A percentile compares a stretch with the other conserved stretches of the same genome.
These are phyloP conservation scores for Agapornis canus DNA, from an alignment of 2,797 vertebrate genomes.

Conservation along the genomic window DNA sequence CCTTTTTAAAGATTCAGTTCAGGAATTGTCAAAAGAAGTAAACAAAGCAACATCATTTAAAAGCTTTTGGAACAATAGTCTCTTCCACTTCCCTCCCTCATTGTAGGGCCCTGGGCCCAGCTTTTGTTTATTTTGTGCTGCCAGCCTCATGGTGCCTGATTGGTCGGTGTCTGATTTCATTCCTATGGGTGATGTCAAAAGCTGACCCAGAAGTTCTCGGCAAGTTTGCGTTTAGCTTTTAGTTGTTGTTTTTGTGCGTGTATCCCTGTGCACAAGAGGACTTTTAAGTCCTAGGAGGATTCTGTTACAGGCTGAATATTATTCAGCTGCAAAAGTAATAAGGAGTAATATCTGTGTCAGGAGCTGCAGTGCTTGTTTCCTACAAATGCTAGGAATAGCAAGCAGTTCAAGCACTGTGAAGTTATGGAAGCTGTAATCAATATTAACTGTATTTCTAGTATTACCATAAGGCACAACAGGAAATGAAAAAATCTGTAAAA, in stretches of 20 bases:
- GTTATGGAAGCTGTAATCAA: slow-evolving; percentile 17
- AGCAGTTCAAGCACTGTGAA: neutral
- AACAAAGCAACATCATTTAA: slow-evolving; percentile 61
- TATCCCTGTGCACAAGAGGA: slow-evolving; percentile 47
- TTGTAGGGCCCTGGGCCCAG: slow-evolving; percentile 56
- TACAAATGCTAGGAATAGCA: neutral
- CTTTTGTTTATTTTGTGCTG: slow-evolving; percentile 69
- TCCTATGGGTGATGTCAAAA: slow-evolving; percentile 56
- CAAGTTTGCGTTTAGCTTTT: slow-evolving; percentile 44
- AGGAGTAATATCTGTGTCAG: slow-evolving; percentile 32
- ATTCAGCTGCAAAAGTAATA: slow-evolving; percentile 51
- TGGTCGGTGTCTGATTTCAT: slow-evolving; percentile 70
- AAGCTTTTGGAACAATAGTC: slow-evolving; percentile 67
- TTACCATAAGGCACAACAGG: neutral
- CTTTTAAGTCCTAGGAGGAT: slow-evolving; percentile 47
- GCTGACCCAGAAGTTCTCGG: slow-evolving; percentile 42
- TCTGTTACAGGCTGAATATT: slow-evolving; percentile 56
- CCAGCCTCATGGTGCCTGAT: slow-evolving; percentile 62
- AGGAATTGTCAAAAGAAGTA: slow-evolving; percentile 54
- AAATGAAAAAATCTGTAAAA: neutral
- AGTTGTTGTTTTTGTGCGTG: slow-evolving; percentile 58
- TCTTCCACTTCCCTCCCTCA: slow-evolving; percentile 66
- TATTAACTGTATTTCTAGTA: neutral
- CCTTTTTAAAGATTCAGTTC: slow-evolving; percentile 49
- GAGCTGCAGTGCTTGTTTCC: slow-evolving; percentile 14